Conservation (phyloP, 2,797 vertebrate genomes). For the Liasis olivaceus region DNA sequence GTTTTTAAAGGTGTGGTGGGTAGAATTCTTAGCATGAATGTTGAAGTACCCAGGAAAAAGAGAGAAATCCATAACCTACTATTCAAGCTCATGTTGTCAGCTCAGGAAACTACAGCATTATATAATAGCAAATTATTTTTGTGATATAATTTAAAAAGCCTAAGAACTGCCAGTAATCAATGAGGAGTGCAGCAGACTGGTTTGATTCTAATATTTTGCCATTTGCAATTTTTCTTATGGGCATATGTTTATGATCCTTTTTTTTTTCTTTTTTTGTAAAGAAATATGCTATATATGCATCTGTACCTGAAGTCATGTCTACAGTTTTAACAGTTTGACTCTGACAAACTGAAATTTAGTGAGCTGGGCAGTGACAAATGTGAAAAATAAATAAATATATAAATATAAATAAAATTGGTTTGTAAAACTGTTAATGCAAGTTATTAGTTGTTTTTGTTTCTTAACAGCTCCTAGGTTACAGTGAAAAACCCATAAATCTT, state of each 20-base stretch:
- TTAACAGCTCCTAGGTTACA: constrained; percentile 92
- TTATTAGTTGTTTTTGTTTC: constrained; percentile 47
- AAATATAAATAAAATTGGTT: background rate
- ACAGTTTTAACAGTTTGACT: background rate
- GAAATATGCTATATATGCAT: background rate
- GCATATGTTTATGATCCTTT: background rate
- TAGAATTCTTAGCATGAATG: no score
- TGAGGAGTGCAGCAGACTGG: background rate
- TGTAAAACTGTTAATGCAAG: background rate
- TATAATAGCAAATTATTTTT: background rate
- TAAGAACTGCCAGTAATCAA: no score
- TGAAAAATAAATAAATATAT: no score
- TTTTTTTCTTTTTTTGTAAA: background rate
- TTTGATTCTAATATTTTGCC: background rate
- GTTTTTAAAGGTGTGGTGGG: no score
- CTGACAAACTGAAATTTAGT: background rate
- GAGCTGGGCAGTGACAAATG: no score
- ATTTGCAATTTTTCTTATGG: background rate
- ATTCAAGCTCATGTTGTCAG: background rate
- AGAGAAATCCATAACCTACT: no score
- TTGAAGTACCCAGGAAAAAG: no score
- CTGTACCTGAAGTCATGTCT: background rate
- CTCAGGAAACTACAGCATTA: background rate
- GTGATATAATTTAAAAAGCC: background rate
- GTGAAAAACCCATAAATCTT: constrained; percentile 93